Conservation (phyloP, 2,113 vertebrate genomes). For the Rousettus leschenaultii region DNA sequence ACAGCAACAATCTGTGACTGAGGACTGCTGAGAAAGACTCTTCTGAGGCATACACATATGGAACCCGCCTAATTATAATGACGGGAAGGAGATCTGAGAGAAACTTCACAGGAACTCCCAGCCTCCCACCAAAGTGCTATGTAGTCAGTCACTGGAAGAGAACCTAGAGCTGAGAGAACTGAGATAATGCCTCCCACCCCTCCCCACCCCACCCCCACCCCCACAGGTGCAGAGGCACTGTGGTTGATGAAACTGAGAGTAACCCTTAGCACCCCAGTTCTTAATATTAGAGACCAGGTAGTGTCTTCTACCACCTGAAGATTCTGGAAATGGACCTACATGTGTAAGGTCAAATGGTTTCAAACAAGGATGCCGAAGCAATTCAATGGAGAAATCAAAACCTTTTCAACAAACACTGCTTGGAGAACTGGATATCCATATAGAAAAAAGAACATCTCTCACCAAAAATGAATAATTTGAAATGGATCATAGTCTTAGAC, state of each 20-base stretch:
- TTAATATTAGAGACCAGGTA: not conserved
- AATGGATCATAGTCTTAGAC: not conserved
- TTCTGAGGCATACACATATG: not conserved
- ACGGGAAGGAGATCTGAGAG: not conserved
- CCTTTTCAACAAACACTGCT: not conserved
- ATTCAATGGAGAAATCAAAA: not conserved
- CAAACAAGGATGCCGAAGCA: not conserved
- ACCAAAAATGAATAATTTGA: not conserved
- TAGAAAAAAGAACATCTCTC: not conserved
- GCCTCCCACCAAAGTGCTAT: not conserved
- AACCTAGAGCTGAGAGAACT: not conserved
- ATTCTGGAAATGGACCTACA: not conserved
- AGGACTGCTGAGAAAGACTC: not conserved
- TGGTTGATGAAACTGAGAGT: not conserved
- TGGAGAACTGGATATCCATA: not conserved
- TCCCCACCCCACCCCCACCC: too few species aligned
- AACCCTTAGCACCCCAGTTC: not conserved
- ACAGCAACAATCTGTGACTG: not conserved
- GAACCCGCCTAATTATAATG: rapidly evolving
- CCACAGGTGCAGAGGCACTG: rapidly evolving
- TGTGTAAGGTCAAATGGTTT: not conserved
- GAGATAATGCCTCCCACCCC: not conserved
- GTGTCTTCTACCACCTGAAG: not conserved
- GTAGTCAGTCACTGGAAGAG: not conserved
- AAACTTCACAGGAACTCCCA: not conserved